A percentile compares a stretch with the other conserved stretches of the same genome.
Evolutionary conservation across 1,140 invertebrate genomes (phyloP).

Genomic region (Megalopta genalis): DNA sequence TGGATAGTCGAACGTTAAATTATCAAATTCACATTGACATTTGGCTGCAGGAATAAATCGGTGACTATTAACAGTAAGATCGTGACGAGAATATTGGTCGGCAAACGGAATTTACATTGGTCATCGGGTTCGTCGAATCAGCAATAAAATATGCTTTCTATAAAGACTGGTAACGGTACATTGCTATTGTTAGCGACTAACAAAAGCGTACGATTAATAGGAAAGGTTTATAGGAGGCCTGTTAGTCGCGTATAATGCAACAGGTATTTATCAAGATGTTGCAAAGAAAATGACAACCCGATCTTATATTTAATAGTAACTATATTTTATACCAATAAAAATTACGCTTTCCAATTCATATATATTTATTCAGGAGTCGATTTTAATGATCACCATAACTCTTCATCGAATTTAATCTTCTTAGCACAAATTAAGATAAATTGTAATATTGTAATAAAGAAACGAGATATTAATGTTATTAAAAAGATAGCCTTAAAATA

Average conservation of each 20-base stretch:
- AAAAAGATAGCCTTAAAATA: too few relatives aligned
- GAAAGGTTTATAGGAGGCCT: not conserved
- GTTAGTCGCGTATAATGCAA: not conserved
- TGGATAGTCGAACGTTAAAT: not conserved
- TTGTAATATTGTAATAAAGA: too few relatives aligned
- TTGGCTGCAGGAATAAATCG: conserved; percentile 32
- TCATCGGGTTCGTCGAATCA: conserved; percentile 3
- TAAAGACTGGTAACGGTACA: conserved; percentile 18
- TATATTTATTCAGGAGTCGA: too few relatives aligned
- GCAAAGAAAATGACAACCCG: not conserved
- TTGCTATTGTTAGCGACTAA: not conserved
- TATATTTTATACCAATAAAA: too few relatives aligned
- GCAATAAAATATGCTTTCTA: conserved; percentile 18
- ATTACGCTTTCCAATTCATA: too few relatives aligned
- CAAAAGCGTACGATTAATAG: not conserved
- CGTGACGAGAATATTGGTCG: conserved; percentile 49
- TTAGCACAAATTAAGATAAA: too few relatives aligned
- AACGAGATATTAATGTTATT: too few relatives aligned
- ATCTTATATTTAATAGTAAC: too few relatives aligned
- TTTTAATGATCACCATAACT: too few relatives aligned
- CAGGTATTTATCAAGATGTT: not conserved
- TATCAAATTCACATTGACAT: conserved; percentile 19
- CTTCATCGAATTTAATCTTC: too few relatives aligned
- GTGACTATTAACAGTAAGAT: conserved; percentile 5
- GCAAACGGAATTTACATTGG: conserved; percentile 23